Evolutionary conservation across 2,888 invertebrate genomes (phyloP), one percentile per base, ranked within the genome.

Genomic region (Nycteola revayana): DNA sequence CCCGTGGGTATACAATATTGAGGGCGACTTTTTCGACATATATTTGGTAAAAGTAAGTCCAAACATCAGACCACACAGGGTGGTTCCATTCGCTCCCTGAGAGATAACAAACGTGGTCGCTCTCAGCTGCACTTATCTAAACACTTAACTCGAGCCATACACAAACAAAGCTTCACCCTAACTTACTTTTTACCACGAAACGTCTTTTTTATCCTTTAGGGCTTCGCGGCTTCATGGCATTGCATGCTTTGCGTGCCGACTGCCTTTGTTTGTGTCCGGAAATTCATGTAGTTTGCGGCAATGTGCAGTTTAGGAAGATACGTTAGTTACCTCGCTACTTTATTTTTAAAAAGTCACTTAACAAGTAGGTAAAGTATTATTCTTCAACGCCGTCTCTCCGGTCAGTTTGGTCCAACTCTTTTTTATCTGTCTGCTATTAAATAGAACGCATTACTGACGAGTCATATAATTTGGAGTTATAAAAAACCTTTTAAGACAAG

Each of bases 51-150:
- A 75, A 73, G 71, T 64, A n/a, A 71, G 66, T 59, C 76, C 75
- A 77, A 81, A 79, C 74, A 79, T 61, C 62, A 61, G 87, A 85
- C 85, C 87, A 85, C 87, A 87, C 86, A 85, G 79, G 84, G 79
- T 77, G 86, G 75, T 66, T 81, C 77, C 87, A 83, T 86, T 85
- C 82, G 69, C 77, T 78, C 77, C 74, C 75, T 64, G 63, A 75
- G 77, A 86, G 86, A 86, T 87, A 87, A 85, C 86, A 84, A 81
- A 84, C 84, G 83, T 65, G 75, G 75, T 67, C 69, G 64, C 68
- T 81, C 84, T 80, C 76, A 68, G 73, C 72, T 77, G 76, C 86
- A 85, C 86, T 88, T 88, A 87, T 86, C 83, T 84, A 88, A 88
- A 87, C 88, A 87, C 88, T 87, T 81, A 81, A 77, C 79, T 75